A percentile compares a stretch with the other conserved stretches of the same genome.
These are phyloP conservation scores for Ametastegia equiseti DNA, from an alignment of 2,888 invertebrate genomes.

Conservation along the genomic window DNA sequence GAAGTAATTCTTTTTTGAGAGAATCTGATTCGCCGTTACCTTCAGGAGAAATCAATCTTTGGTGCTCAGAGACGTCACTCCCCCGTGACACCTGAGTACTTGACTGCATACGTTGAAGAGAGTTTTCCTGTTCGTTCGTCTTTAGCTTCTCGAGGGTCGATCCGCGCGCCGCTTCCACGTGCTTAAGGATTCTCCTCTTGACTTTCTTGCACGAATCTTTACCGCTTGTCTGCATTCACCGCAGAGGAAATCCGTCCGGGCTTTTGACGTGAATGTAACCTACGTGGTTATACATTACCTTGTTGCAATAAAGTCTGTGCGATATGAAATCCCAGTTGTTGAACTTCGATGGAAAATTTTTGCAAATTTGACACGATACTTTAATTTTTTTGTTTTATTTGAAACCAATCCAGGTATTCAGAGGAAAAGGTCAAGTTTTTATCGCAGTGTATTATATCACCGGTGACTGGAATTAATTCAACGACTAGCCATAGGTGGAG, in stretches of 20 bases:
- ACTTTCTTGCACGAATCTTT: conserved; percentile 13
- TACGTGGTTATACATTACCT: neutral
- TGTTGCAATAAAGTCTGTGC: neutral
- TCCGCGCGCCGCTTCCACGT: conserved; percentile 17
- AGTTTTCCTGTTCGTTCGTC: conserved; percentile 15
- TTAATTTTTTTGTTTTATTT: too few relatives aligned
- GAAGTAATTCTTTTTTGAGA: neutral
- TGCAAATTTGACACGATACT: too few relatives aligned
- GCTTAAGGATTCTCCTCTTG: conserved; percentile 15
- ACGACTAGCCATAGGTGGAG: too few relatives aligned
- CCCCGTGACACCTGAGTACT: neutral
- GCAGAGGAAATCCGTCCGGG: neutral
- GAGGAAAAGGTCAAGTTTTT: too few relatives aligned
- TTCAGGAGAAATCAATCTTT: conserved; percentile 23
- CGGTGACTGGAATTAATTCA: too few relatives aligned
- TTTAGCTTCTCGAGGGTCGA: conserved; percentile 21
- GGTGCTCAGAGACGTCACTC: conserved; percentile 26
- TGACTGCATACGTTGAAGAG: conserved; percentile 31
- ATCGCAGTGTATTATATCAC: too few relatives aligned
- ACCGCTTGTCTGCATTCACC: conserved; percentile 22
- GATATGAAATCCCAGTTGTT: neutral
- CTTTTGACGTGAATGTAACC: neutral
- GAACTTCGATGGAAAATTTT: neutral
- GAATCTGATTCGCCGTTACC: conserved; percentile 19
- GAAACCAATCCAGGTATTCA: too few relatives aligned